Evolutionary conservation across 2,113 vertebrate genomes (phyloP).

Genomic region (Petromus typicus): DNA sequence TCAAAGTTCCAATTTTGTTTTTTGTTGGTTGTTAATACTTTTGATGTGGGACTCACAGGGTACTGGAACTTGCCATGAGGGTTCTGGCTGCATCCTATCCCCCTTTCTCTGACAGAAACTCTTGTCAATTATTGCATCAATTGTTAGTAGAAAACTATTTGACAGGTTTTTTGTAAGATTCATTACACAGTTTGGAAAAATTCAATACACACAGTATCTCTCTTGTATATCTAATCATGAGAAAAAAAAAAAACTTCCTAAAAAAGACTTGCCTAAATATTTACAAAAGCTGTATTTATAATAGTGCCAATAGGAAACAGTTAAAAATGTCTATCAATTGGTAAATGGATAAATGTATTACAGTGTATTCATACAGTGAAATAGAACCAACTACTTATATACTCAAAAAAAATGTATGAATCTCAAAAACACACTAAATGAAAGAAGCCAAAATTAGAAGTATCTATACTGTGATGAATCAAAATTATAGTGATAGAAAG

Average conservation of each 20-base stretch:
- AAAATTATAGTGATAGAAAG: not conserved
- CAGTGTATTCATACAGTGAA: not conserved
- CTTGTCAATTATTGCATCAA: not conserved
- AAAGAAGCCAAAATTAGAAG: not conserved
- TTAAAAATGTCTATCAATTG: not conserved
- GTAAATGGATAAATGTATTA: not conserved
- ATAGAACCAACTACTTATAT: not conserved
- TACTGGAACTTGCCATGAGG: too few relatives aligned
- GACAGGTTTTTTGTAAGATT: constrained; percentile 1
- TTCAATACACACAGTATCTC: not conserved
- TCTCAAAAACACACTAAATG: not conserved
- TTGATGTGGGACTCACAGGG: too few relatives aligned
- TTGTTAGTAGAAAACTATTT: not conserved
- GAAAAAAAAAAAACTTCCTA: not conserved
- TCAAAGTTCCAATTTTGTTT: too few relatives aligned
- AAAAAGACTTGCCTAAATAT: not conserved
- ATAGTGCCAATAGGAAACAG: not conserved
- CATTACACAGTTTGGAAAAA: not conserved
- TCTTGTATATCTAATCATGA: constrained; percentile 9
- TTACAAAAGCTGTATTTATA: constrained; percentile 3
- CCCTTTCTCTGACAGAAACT: not conserved
- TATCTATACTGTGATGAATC: not conserved
- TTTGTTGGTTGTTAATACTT: too few relatives aligned
- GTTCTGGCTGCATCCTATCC: too few relatives aligned
- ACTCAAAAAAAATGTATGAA: not conserved